These are phyloP conservation scores for Cotesia congregata DNA, from an alignment of 2,888 invertebrate species.

Conservation along the genomic window DNA sequence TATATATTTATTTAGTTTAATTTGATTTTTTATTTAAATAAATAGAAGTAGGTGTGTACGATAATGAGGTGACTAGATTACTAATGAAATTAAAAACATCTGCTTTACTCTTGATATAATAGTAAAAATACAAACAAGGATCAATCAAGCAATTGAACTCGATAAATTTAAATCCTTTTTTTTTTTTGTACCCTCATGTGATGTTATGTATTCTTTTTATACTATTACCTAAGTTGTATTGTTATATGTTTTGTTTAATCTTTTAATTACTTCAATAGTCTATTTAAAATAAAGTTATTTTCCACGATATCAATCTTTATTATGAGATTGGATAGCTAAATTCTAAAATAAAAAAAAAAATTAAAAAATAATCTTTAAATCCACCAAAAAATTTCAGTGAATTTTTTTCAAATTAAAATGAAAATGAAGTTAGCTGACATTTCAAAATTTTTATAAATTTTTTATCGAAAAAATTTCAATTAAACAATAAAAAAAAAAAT, in stretches of 20 bases:
- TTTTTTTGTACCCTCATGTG: slow-evolving; percentile 19
- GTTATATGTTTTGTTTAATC: background rate
- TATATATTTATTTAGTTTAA: background rate
- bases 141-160: slow-evolving; percentile 62
- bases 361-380: background rate
- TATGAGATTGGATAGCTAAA: background rate
- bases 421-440: too few species aligned
- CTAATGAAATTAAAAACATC: slow-evolving; percentile 26
- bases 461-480: too few species aligned
- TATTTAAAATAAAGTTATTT: background rate
- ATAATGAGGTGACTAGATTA: background rate
- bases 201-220: background rate
- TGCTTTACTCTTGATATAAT: slow-evolving; percentile 14
- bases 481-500: too few species aligned
- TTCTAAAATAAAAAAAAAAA: background rate
- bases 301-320: background rate
- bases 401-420: background rate
- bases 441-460: too few species aligned
- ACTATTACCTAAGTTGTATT: background rate
- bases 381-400: background rate
- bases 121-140: slow-evolving; percentile 38
- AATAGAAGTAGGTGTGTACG: background rate
- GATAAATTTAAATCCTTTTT: slow-evolving; percentile 52
- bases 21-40: background rate
- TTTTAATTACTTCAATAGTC: background rate